phyloP scores from a whole-genome alignment of 2,113 vertebrate genomes.

The Cervus canadensis region DNA sequence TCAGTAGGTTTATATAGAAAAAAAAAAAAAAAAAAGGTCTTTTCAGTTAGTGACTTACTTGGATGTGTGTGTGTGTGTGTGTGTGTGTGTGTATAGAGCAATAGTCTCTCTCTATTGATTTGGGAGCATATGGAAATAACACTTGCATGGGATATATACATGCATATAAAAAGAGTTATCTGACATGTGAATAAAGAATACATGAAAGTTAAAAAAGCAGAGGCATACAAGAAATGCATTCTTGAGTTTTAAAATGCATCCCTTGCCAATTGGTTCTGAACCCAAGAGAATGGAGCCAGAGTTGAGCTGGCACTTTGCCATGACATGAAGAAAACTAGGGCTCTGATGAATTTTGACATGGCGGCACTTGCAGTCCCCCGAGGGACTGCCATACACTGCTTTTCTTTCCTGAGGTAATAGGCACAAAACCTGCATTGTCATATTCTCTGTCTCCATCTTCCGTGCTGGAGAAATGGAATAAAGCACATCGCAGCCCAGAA shows the following conservation, averaged over 20 bases:
- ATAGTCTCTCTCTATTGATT: not conserved
- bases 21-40: not conserved
- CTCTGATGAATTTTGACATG: not conserved
- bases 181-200: not conserved
- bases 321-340: slow-evolving; percentile 3
- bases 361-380: not conserved
- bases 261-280: not conserved
- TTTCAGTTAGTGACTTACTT: not conserved
- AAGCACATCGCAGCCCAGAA: not conserved
- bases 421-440: not conserved
- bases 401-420: not conserved
- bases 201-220: not conserved
- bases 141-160: not conserved
- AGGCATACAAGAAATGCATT: not conserved
- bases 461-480: not conserved
- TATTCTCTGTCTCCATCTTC: not conserved
- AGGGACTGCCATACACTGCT: not conserved
- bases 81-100: not conserved
- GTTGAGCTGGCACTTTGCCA: not conserved
- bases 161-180: not conserved
- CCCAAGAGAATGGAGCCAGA: not conserved
- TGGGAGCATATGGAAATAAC: not conserved
- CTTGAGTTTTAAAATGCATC: not conserved
- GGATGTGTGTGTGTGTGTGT: not conserved
- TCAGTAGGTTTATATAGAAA: not conserved